These are phyloP conservation scores for Amiota communis DNA, from an alignment of 2,888 invertebrate genomes.

Conservation along the genomic window DNA sequence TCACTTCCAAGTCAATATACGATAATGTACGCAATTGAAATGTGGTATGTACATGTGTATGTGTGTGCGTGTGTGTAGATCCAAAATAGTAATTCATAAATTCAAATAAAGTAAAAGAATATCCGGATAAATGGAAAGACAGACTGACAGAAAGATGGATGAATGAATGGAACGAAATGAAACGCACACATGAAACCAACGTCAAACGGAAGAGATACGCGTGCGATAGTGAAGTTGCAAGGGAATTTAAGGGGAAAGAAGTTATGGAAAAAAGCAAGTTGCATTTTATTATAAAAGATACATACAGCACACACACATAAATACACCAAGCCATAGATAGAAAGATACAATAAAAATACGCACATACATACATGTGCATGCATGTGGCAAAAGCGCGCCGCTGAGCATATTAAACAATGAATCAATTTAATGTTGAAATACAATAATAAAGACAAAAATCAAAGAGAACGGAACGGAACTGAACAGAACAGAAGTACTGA, in stretches of 20 bases:
- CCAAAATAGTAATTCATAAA: constrained; percentile 54
- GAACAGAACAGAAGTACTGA: not conserved
- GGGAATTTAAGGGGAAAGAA: not conserved
- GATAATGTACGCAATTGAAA: constrained; percentile 10
- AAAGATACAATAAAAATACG: no score
- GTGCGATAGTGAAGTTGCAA: constrained; percentile 3
- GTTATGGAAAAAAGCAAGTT: not conserved
- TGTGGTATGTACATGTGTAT: not conserved
- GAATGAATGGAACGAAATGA: constrained; percentile 28
- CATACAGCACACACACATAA: not conserved
- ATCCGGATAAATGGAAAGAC: constrained; percentile 18
- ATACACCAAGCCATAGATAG: not conserved
- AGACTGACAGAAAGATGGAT: constrained; percentile 34
- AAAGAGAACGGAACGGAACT: not conserved
- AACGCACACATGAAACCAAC: constrained; percentile 41
- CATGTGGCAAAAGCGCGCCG: constrained; percentile 44
- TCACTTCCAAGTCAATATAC: not conserved
- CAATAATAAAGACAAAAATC: constrained; percentile 21
- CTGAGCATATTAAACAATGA: constrained; percentile 67
- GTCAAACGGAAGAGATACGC: constrained; percentile 44
- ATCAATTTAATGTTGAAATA: constrained; percentile 58
- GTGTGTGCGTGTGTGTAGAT: not conserved
- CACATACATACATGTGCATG: not conserved
- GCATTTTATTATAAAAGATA: not conserved
- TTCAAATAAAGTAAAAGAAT: constrained; percentile 36